Base-by-base conservation (phyloP, 1,140 invertebrate genomes). In the Eriocheir sinensis region DNA sequence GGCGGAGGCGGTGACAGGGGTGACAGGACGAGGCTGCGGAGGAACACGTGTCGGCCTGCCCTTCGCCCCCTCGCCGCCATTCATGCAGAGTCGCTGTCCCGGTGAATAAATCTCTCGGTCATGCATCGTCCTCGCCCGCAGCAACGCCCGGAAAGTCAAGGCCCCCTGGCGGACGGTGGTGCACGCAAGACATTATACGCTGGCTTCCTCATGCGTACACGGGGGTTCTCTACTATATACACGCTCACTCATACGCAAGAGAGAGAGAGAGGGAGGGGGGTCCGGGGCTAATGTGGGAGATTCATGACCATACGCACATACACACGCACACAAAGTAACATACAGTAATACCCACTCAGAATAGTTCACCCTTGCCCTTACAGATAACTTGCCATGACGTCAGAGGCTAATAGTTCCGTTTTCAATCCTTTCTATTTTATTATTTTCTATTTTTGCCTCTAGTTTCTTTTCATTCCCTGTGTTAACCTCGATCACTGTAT, bases 31-130 rank as follows among this genome's bases (percentile, higher is more conserved):
- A 72, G 60, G 21, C 60, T n/a, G 1, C 60, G n/a, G 40, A 88
- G 40, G 36, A n/a, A 88, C 38, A 86, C 83, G 44, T 41, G 85
- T 88, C 85, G n/a, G 17, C 9, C 38, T 17, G 83, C 85, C 34
- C 85, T 40, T 34, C 38, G 21, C 60, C 60, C 8, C 60, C 38
- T 88, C 38, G 17, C 38, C 44, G 85, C 41, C 85, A 88, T 88
- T 88, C 85, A 88, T 41, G 85, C 85, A 40, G 38, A 88, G 85
- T 88, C 38, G 8, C 9, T 88, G 85, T 88, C n/a, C 38, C 38
- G 85, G 85, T 88, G 36, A 88, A 88, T 88, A 88, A 88, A 88
- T 88, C 85, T 72, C 85, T 12, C 27, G 85, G 38, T 88, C 85
- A 88, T 88, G 85, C 85, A 88, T 41, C 36, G 34, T 9, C 85